phyloP scores from a whole-genome alignment of 2,113 vertebrate genomes.

The Mormoops blainvillei region DNA sequence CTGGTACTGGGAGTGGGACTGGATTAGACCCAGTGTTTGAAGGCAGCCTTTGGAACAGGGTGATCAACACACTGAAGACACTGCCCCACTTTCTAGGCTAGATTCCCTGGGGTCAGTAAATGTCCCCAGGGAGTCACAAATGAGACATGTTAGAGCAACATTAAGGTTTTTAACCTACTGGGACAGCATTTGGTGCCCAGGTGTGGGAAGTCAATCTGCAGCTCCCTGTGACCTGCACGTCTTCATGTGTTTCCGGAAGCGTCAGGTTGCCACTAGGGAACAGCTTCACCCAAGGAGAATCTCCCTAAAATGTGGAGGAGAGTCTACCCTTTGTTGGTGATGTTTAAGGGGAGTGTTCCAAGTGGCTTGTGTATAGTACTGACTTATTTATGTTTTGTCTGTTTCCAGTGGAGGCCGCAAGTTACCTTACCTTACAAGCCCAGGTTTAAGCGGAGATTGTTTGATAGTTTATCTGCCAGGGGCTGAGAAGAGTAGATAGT shows the following conservation, averaged over 20 bases:
- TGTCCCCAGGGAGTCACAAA: background rate
- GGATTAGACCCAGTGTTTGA: background rate
- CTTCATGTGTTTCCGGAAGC: background rate
- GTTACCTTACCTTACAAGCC: background rate
- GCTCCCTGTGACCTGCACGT: background rate
- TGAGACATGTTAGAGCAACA: background rate
- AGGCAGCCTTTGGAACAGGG: background rate
- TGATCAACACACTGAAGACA: background rate
- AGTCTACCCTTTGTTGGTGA: background rate
- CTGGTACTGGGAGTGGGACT: background rate
- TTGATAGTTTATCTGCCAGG: background rate
- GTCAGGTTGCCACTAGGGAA: background rate
- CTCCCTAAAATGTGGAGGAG: background rate
- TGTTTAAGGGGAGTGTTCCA: background rate
- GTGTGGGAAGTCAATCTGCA: background rate
- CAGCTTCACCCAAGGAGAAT: fast-evolving
- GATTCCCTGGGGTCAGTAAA: background rate
- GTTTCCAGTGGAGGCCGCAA: background rate
- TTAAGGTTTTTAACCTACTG: background rate
- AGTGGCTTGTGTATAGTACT: background rate
- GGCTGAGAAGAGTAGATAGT: background rate
- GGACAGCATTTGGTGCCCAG: background rate
- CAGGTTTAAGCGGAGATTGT: background rate
- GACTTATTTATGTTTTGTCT: background rate
- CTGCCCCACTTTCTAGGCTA: background rate